Conservation (phyloP, 2,888 invertebrate species). For the Tineola bisselliella region DNA sequence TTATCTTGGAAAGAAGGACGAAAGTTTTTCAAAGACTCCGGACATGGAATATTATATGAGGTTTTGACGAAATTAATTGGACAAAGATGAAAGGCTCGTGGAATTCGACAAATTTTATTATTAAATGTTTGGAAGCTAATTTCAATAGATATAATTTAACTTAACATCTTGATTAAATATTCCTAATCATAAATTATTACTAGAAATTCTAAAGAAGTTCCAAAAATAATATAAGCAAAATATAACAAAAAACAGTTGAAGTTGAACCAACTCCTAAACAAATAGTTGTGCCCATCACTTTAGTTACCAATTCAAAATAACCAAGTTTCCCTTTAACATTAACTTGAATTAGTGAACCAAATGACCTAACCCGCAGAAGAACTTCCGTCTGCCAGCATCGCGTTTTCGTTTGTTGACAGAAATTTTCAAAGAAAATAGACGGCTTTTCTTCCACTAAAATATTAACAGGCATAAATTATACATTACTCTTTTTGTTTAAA, state of each 20-base stretch:
- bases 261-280: background rate
- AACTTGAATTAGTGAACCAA: constrained; percentile 41
- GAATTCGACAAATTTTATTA: background rate
- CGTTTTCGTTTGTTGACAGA: constrained; percentile 9
- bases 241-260: background rate
- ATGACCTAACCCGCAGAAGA: constrained; percentile 29
- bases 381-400: constrained; percentile 26
- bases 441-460: background rate
- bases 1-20: constrained; percentile 13
- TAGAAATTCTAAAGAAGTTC: too few species aligned
- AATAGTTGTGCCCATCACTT: background rate
- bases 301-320: constrained; percentile 1
- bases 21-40: background rate
- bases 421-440: background rate
- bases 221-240: too few species aligned
- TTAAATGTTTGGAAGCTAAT: background rate
- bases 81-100: background rate
- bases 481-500: background rate
- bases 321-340: constrained; percentile 28
- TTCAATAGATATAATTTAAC: background rate
- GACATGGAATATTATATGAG: background rate
- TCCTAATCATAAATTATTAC: background rate
- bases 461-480: background rate
- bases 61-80: background rate
- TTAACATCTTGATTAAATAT: background rate